Base-by-base conservation (phyloP, 2,113 vertebrate species). In the Xiphorhynchus elegans region DNA sequence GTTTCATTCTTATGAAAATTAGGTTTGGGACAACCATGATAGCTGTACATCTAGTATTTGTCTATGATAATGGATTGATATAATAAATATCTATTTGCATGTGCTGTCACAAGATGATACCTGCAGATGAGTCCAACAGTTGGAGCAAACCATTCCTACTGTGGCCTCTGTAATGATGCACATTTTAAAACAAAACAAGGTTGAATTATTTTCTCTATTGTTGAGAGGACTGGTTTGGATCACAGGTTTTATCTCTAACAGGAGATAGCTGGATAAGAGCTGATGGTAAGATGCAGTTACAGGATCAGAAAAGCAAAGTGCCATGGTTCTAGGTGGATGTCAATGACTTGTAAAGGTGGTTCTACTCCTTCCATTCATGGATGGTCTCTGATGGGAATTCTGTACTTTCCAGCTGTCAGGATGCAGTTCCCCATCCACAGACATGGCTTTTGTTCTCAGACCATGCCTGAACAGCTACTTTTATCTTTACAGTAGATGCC, bases 21-120 rank as follows among this genome's bases (percentile, higher is more conserved):
- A 59, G 8, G 37, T 87, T 76, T 83, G 49, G 7, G 44, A n/a
- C 16, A 77, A 50, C 17, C 39, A 29, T 10, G 19, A 49, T 18
- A 77, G 7, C 0, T 0, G 31, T 10, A 53, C 10, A 73, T 42
- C 26, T 55, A 66, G 20, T 64, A 40, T 17, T 46, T 79, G 16
- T 13, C 37, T 46, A 26, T 17, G 14, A 62, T 50, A 69, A 46
- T 6, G 9, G 33, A 37, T 15, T 53, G 39, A 44, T 64, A 7
- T 35, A 75, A 81, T 77, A 46, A 76, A 81, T 77, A 68, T 39
- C 33, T 33, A 35, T 63, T 77, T 78, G 40, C 25, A 40, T 8
- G 11, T 63, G 25, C 49, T n/a, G 6, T 25, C 90, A 60, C 40
- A 64, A 44, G 60, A 55, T 0, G 2, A 44, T 37, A 52, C 10